These are phyloP conservation scores for Drosophila mettleri DNA, from an alignment of 2,888 invertebrate species.

Conservation along the genomic window DNA sequence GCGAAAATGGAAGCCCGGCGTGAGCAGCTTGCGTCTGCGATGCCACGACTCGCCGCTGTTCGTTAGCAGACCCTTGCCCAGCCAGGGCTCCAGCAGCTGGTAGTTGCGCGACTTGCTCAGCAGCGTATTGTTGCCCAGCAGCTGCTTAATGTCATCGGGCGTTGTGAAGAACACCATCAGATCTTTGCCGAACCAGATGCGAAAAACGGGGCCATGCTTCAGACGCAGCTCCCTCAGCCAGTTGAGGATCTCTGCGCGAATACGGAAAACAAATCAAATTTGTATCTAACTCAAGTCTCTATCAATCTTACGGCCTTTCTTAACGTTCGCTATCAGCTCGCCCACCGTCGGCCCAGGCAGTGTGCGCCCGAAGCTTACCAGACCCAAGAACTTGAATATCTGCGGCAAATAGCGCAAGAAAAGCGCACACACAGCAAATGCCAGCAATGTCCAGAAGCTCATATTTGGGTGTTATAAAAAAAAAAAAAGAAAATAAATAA, in stretches of 20 bases:
- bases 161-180: constrained; percentile 80
- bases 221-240: constrained; percentile 77
- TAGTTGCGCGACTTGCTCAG: constrained; percentile 81
- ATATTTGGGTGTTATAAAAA: constrained; percentile 52
- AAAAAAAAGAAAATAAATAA: background rate
- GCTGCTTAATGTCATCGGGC: constrained; percentile 79
- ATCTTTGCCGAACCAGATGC: constrained; percentile 84
- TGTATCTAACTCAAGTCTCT: no score
- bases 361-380: constrained; percentile 69
- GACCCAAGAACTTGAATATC: constrained; percentile 71
- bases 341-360: constrained; percentile 79
- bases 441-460: constrained; percentile 69
- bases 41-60: constrained; percentile 87
- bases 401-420: constrained; percentile 75
- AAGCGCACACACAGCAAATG: constrained; percentile 71
- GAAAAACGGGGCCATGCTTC: constrained; percentile 79
- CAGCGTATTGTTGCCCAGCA: constrained; percentile 78
- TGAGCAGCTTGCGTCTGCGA: constrained; percentile 89
- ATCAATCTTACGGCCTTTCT: constrained; percentile 78
- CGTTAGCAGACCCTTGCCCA: constrained; percentile 83
- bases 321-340: constrained; percentile 79
- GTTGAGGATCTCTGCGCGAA: constrained; percentile 71
- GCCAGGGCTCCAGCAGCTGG: constrained; percentile 75
- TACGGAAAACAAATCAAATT: background rate
- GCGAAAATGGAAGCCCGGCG: constrained; percentile 92